Percentiles rank a stretch among this genome's conserved stretches.
Conservation (phyloP, 2,888 invertebrate genomes). For the Ptilodon capucinus region DNA sequence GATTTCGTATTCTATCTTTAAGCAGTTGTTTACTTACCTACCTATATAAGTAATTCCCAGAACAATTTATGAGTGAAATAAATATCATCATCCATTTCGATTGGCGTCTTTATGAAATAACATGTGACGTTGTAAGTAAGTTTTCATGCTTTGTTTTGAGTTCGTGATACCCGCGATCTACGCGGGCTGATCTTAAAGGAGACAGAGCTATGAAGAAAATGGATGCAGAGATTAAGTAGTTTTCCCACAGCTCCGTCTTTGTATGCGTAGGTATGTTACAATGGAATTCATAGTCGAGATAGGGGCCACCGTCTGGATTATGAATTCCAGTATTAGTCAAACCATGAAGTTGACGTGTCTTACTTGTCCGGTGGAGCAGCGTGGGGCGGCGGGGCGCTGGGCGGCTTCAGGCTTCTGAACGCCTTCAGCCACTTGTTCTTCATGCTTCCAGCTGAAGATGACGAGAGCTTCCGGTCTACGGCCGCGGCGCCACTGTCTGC, state of each 20-base stretch:
- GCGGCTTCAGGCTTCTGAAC: constrained; percentile 95
- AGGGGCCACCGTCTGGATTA: too few species aligned
- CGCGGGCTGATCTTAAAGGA: too few species aligned
- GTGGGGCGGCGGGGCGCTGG: constrained; percentile 81
- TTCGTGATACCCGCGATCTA: too few species aligned
- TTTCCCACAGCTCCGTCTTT: too few species aligned
- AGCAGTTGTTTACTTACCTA: too few species aligned
- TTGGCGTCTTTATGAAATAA: constrained; percentile 18
- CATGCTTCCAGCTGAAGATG: constrained; percentile 93
- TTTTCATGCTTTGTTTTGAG: constrained; percentile 1
- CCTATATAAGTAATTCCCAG: too few species aligned
- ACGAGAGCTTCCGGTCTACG: constrained; percentile 92
- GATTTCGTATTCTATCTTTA: too few species aligned
- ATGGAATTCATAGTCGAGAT: too few species aligned
- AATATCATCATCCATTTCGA: constrained; percentile 30
- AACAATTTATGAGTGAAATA: not conserved
- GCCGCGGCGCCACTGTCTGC: constrained; percentile 87
- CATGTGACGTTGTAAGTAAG: constrained; percentile 22
- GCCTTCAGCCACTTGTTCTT: constrained; percentile 99
- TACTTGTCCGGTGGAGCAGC: constrained; percentile 76
- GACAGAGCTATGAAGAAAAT: too few species aligned
- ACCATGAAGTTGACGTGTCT: constrained; percentile 20
- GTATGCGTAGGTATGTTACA: too few species aligned
- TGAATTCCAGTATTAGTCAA: not conserved
- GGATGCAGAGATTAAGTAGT: too few species aligned